phyloP scores from a whole-genome alignment of 2,797 vertebrate species.

The Chloroceryle amazona region DNA sequence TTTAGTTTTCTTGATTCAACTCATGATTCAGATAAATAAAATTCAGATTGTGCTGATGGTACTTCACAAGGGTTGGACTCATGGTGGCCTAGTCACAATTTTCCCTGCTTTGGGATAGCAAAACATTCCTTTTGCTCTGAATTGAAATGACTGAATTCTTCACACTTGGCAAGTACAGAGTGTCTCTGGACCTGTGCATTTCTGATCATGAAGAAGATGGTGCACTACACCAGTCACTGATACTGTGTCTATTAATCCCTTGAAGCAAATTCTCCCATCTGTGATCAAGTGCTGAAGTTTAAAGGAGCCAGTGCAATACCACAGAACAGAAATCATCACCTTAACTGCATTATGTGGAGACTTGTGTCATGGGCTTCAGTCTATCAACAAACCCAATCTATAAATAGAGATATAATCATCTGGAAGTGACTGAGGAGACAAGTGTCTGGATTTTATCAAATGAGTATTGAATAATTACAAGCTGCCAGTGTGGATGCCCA shows the following conservation, averaged over 20 bases:
- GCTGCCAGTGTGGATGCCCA: not conserved
- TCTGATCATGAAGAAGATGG: not conserved
- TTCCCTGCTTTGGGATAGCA: not conserved
- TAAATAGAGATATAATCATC: not conserved
- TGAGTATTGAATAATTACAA: not conserved
- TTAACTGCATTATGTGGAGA: not conserved
- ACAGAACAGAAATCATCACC: not conserved
- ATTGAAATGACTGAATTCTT: not conserved
- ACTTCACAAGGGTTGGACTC: not conserved
- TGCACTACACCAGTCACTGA: not conserved
- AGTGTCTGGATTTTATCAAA: not conserved
- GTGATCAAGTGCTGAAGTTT: not conserved
- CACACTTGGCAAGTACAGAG: not conserved
- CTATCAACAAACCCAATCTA: not conserved
- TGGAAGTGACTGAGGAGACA: not conserved
- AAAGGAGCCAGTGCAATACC: not conserved
- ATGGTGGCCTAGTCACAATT: not conserved
- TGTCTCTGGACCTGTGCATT: not conserved
- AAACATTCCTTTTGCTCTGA: not conserved
- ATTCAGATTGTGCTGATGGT: not conserved
- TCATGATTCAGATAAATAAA: not conserved
- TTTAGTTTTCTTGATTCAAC: not conserved
- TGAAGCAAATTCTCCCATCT: not conserved
- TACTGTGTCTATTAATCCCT: not conserved
- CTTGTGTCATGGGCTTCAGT: not conserved